Conservation (phyloP, 1,140 invertebrate genomes). For the Centruroides vittatus region DNA sequence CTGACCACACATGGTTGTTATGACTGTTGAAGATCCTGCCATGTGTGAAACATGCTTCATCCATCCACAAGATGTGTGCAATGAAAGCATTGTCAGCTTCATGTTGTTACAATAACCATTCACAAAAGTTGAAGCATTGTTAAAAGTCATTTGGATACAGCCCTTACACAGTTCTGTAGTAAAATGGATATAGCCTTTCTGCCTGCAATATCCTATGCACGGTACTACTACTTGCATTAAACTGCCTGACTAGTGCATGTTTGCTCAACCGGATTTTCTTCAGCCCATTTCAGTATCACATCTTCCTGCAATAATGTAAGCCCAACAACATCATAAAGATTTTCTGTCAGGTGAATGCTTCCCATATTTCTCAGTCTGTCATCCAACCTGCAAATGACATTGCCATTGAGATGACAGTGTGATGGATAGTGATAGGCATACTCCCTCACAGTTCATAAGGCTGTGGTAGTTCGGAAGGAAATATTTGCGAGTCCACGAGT, state of each 20-base stretch:
- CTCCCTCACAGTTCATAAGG: neutral
- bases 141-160: neutral
- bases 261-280: neutral
- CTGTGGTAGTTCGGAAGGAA: no score
- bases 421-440: neutral
- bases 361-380: neutral
- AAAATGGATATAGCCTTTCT: neutral
- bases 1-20: no score
- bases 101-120: neutral
- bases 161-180: neutral
- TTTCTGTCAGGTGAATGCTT: neutral
- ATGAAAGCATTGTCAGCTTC: neutral
- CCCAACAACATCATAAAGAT: neutral
- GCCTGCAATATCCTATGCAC: neutral
- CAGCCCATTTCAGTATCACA: neutral
- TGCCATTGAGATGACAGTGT: neutral
- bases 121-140: neutral
- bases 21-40: no score
- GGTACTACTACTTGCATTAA: neutral
- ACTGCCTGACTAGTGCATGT: neutral
- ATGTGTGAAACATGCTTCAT: neutral
- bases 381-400: neutral
- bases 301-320: neutral
- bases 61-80: neutral
- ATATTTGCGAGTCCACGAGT: no score